A percentile compares a stretch with the other conserved stretches of the same genome.
Conservation (phyloP, 53 echinoderm and acorn worm species). For the Luidia sarsii region DNA sequence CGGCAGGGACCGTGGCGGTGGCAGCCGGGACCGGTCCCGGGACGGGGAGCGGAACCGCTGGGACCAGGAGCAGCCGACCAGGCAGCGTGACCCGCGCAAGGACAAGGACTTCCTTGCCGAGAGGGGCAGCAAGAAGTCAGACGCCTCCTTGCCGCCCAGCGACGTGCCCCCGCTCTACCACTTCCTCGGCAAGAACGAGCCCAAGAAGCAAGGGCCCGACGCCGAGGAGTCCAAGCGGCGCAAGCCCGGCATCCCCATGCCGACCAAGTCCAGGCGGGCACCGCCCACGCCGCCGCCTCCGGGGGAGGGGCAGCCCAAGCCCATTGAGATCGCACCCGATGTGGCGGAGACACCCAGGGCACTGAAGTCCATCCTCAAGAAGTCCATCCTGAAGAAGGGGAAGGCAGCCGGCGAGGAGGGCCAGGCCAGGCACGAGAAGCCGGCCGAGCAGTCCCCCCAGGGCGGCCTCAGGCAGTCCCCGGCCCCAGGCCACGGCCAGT, state of each 20-base stretch:
- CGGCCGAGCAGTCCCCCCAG: slow-evolving; percentile 7
- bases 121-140: slow-evolving; percentile 5
- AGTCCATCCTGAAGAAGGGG: slow-evolving; percentile 36
- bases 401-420: slow-evolving; percentile 12
- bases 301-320: background rate
- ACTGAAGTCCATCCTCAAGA: slow-evolving; percentile 64
- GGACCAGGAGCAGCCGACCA: slow-evolving; percentile 25
- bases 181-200: slow-evolving; percentile 37
- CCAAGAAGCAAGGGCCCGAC: slow-evolving; percentile 14
- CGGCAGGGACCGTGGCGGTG: background rate
- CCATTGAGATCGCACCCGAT: slow-evolving; percentile 44
- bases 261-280: slow-evolving; percentile 33
- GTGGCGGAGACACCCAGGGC: slow-evolving; percentile 54
- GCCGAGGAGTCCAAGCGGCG: slow-evolving; percentile 12
- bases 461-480: background rate
- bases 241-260: slow-evolving; percentile 35
- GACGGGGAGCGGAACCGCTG: slow-evolving; percentile 18
- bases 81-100: slow-evolving; percentile 34
- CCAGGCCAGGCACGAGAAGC: background rate
- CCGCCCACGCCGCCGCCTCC: background rate
- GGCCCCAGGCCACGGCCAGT: background rate
- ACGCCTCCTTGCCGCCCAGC: slow-evolving; percentile 26
- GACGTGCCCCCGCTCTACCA: slow-evolving; percentile 46
- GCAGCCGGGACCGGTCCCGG: background rate
- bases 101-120: slow-evolving; percentile 42